phyloP scores from a whole-genome alignment of 2,888 invertebrate species.

The Melanargia galathea region DNA sequence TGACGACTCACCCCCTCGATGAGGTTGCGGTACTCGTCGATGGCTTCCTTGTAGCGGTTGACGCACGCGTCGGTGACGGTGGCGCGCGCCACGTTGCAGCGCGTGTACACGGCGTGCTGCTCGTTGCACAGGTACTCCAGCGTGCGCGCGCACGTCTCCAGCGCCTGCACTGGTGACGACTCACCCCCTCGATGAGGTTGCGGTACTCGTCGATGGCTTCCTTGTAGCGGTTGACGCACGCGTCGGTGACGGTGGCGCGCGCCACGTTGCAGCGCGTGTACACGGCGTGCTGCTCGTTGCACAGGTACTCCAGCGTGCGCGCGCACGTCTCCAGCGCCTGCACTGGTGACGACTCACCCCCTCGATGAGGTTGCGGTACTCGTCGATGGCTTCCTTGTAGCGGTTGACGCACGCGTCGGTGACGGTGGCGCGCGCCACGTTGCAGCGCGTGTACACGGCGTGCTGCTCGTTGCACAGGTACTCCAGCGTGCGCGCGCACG shows the following conservation, averaged over 20 bases:
- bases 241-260: slow-evolving; percentile 94
- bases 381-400: slow-evolving; percentile 88
- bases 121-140: slow-evolving; percentile 95
- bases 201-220: slow-evolving; percentile 94
- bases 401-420: slow-evolving; percentile 93
- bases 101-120: slow-evolving; percentile 92
- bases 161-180: slow-evolving; percentile 84
- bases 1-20: slow-evolving; percentile 86
- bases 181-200: slow-evolving; percentile 84
- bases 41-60: slow-evolving; percentile 85
- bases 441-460: slow-evolving; percentile 94
- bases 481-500: no score
- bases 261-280: slow-evolving; percentile 95
- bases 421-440: slow-evolving; percentile 94
- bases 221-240: slow-evolving; percentile 86
- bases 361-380: slow-evolving; percentile 88
- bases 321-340: no score
- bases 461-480: slow-evolving; percentile 93
- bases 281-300: slow-evolving; percentile 93
- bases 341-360: slow-evolving; percentile 85
- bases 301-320: slow-evolving; percentile 94
- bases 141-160: no score
- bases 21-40: slow-evolving; percentile 91
- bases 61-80: slow-evolving; percentile 96
- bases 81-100: slow-evolving; percentile 94